phyloP scores from a whole-genome alignment of 37 sponge, comb jelly and placozoan genomes.

The Ephydatia muelleri region DNA sequence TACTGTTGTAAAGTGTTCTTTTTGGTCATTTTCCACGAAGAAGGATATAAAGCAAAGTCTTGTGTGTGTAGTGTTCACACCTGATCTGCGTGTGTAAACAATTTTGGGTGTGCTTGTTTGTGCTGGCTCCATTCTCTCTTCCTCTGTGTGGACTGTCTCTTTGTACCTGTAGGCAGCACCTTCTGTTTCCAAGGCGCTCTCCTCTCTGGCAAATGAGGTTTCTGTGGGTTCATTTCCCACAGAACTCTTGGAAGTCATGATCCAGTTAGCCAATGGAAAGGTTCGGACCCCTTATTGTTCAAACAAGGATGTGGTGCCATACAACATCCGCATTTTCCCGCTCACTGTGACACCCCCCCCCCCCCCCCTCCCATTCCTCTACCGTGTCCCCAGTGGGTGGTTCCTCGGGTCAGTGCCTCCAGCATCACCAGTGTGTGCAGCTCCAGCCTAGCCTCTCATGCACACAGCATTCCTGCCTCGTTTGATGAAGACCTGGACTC shows the following conservation, averaged over 20 bases:
- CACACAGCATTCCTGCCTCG: no score
- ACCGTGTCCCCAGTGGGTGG: slow-evolving; percentile 4
- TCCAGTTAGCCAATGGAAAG: slow-evolving; percentile 26
- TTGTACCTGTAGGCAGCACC: slow-evolving; percentile 17
- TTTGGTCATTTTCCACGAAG: no score
- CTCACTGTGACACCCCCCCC: slow-evolving; percentile 5
- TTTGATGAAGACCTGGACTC: slow-evolving; percentile 44
- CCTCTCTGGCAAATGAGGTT: slow-evolving; percentile 16
- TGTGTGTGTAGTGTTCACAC: no score
- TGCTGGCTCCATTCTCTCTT: slow-evolving; percentile 2
- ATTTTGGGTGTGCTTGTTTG: no score
- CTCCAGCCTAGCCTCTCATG: background rate
- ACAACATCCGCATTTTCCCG: background rate
- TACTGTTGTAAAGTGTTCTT: no score
- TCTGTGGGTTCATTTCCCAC: background rate
- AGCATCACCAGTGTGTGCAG: background rate
- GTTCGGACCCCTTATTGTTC: background rate
- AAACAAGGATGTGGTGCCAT: background rate
- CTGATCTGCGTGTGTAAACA: no score
- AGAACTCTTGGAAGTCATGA: background rate
- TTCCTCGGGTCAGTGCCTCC: background rate
- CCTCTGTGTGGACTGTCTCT: background rate
- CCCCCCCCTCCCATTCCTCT: background rate
- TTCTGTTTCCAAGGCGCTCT: background rate
- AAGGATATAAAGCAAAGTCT: no score